Evolutionary conservation across 2,888 invertebrate genomes (phyloP).

Genomic region (Desoria tigrina): DNA sequence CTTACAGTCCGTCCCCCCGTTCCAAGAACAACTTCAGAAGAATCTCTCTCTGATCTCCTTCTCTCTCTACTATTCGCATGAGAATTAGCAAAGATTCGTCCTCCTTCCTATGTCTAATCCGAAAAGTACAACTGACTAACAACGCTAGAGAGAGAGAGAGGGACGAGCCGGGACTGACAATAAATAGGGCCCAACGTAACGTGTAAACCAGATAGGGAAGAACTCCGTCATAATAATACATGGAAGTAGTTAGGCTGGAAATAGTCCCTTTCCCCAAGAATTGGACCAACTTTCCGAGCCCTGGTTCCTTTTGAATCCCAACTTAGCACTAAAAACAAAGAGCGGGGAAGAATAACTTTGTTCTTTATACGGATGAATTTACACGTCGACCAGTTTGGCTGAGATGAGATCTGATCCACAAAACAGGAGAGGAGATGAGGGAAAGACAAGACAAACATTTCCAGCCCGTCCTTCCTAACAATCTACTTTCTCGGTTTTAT

Average conservation of each 20-base stretch:
- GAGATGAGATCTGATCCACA: constrained; percentile 30
- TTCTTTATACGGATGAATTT: constrained; percentile 40
- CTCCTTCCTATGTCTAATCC: no score
- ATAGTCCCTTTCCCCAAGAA: no score
- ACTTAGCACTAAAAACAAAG: constrained; percentile 19
- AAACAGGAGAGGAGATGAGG: constrained; percentile 11
- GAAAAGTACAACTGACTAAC: no score
- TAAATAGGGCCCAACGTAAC: no score
- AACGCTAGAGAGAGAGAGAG: no score
- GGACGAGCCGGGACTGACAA: no score
- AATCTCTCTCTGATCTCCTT: background rate
- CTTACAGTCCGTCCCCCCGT: no score
- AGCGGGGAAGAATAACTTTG: constrained; percentile 25
- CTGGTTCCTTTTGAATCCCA: constrained; percentile 14
- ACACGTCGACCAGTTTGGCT: constrained; percentile 40
- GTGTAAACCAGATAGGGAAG: no score
- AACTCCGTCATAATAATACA: no score
- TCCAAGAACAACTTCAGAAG: background rate
- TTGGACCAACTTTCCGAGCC: no score
- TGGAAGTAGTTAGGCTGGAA: no score
- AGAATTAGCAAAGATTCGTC: no score
- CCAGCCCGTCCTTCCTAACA: constrained; percentile 9
- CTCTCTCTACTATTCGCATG: background rate
- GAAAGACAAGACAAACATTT: constrained; percentile 22
- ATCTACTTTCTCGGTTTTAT: background rate